A percentile compares a stretch with the other conserved stretches of the same genome.
phyloP scores from a whole-genome alignment of 1,140 invertebrate species.

The Heliconius himera region DNA sequence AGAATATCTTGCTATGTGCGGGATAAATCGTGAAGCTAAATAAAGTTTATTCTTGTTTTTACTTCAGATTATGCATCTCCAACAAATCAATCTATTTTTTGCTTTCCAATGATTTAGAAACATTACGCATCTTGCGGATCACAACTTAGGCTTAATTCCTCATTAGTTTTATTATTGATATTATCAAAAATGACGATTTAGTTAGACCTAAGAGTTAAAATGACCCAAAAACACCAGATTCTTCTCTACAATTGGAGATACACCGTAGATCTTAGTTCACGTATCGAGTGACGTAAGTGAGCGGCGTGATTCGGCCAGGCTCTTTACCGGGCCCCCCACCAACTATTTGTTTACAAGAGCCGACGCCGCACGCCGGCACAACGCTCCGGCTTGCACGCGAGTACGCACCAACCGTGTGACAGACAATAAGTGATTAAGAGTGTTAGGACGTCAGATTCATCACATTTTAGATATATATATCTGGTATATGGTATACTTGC shows the following conservation, averaged over 20 bases:
- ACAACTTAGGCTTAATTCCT: no score
- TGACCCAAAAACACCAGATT: conserved; percentile 14
- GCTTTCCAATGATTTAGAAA: no score
- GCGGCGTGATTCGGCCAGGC: conserved; percentile 69
- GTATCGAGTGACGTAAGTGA: conserved; percentile 75
- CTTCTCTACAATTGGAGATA: conserved; percentile 31
- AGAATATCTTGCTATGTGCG: no score
- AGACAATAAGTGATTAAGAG: conserved; percentile 26
- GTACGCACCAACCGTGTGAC: conserved; percentile 50
- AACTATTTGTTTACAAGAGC: conserved; percentile 76
- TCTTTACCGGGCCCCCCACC: conserved; percentile 78
- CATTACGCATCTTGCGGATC: no score
- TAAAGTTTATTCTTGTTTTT: background rate
- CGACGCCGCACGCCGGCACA: conserved; percentile 69
- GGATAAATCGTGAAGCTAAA: no score
- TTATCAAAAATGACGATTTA: background rate
- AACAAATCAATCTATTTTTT: background rate
- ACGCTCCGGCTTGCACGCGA: conserved; percentile 64
- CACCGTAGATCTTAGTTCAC: conserved; percentile 31
- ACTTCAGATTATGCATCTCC: background rate
- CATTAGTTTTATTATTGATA: no score
- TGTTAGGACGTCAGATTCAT: conserved; percentile 24
- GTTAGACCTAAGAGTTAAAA: background rate
- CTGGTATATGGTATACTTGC: conserved; percentile 6
- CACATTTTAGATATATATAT: background rate